Base-by-base conservation (phyloP, 2,113 vertebrate genomes). In the Pampusana beccarii region DNA sequence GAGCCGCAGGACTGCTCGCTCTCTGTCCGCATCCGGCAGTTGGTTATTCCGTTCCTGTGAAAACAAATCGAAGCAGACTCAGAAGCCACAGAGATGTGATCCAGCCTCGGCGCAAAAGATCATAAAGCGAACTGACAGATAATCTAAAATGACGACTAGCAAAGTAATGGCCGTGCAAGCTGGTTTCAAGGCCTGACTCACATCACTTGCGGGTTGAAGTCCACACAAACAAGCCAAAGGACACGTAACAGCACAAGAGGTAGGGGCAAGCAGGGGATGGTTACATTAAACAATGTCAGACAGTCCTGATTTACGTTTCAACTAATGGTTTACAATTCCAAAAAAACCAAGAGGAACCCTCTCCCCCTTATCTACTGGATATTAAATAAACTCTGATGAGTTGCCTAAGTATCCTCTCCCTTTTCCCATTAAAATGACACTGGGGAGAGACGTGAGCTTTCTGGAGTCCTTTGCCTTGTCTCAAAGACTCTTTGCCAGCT, bases 1-100 rank as follows among this genome's bases (percentile, higher is more conserved):
- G 99, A 99, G 97, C 98, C 99, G 20, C 98, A 97, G 10, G 98
- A 98, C 10, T 98, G 98, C 66, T 99, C 98, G 24, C 98, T 98
- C 95, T 99, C 99, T 31, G 98, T 98, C 95, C 98, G 98, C 97
- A 98, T 98, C 69, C 99, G 98, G 97, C 98, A 99, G 95, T 98
- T 98, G 79, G 98, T 87, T 77, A 99, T 96, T 74, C 98, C 98
- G 20, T 98, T 98, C 98, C 98, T 99, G 95, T 7, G 46, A 70
- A 85, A 84, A 95, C 38, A 97, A 81, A 89, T 23, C 18, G 42
- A 95, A 90, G 72, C 10, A 18, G 20, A 57, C 46, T 75, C 57
- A 46, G 75, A 12, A 78, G 57, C 26, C 61, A 19, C 18, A 18
- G 9, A 83, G 38, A 10, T 6, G 67, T 18, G 33, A 94, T 53